These are phyloP conservation scores for Circaetus cinerascens DNA, from an alignment of 2,113 vertebrate genomes.

Conservation along the genomic window DNA sequence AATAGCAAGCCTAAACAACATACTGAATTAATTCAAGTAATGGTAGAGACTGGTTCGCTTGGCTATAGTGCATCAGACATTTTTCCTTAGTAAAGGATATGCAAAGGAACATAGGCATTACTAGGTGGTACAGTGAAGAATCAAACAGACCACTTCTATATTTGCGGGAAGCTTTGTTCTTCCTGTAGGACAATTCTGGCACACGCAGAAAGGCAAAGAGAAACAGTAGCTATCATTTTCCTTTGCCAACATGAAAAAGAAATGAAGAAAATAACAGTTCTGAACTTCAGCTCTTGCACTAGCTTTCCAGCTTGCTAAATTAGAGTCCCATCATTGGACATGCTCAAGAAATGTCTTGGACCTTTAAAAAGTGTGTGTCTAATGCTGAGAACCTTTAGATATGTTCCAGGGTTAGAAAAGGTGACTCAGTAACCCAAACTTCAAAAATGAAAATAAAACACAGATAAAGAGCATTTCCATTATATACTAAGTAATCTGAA, in stretches of 20 bases:
- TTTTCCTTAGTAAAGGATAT: neutral
- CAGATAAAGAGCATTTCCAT: neutral
- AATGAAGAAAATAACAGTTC: neutral
- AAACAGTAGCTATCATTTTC: neutral
- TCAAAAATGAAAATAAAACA: neutral
- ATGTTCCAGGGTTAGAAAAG: neutral
- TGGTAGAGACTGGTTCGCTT: neutral
- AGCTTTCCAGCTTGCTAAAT: neutral
- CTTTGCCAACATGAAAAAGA: neutral
- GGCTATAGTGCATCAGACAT: neutral
- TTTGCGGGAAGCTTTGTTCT: neutral
- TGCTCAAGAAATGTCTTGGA: neutral
- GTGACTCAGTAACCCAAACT: neutral
- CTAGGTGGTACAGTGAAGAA: neutral
- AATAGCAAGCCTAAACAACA: neutral
- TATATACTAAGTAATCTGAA: neutral
- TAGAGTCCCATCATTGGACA: neutral
- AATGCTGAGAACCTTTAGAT: neutral
- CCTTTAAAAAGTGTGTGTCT: neutral
- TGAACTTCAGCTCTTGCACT: neutral
- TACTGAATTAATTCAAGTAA: neutral
- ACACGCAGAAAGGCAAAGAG: neutral
- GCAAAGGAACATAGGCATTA: neutral
- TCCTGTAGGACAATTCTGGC: neutral
- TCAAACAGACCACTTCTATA: neutral